Evolutionary conservation across 2,797 vertebrate species (phyloP).

Genomic region (Coendou prehensilis): DNA sequence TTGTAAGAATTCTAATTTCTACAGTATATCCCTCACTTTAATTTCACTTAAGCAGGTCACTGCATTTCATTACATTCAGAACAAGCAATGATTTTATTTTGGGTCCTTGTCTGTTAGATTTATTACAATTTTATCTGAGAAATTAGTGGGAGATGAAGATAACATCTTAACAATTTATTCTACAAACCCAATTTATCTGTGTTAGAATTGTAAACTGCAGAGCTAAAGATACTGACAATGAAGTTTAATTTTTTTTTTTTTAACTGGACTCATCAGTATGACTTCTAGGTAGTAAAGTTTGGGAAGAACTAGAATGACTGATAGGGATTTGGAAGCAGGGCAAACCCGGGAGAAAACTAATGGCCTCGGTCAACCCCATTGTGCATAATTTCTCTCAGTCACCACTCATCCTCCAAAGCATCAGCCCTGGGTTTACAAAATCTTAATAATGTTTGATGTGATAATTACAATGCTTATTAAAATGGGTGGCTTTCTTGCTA

Average conservation of each 20-base stretch:
- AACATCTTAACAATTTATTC: conserved; percentile 36
- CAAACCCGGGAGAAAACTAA: neutral
- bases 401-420: neutral
- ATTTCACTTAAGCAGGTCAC: conserved; percentile 64
- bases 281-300: neutral
- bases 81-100: neutral
- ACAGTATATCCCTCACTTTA: conserved; percentile 17
- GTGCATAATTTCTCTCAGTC: neutral
- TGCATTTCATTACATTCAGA: conserved; percentile 63
- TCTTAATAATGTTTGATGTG: conserved; percentile 21
- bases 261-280: neutral
- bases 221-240: neutral
- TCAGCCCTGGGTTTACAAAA: neutral
- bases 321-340: neutral
- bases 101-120: conserved; percentile 3
- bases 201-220: conserved; percentile 19
- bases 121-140: conserved; percentile 45
- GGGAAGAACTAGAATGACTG: neutral
- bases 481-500: neutral
- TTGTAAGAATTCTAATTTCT: conserved; percentile 67
- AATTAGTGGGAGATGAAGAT: conserved; percentile 29
- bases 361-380: neutral
- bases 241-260: neutral
- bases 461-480: conserved; percentile 47
- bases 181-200: conserved; percentile 14